Evolutionary conservation across 2,888 invertebrate genomes (phyloP).

Genomic region (Limnephilus marmoratus): DNA sequence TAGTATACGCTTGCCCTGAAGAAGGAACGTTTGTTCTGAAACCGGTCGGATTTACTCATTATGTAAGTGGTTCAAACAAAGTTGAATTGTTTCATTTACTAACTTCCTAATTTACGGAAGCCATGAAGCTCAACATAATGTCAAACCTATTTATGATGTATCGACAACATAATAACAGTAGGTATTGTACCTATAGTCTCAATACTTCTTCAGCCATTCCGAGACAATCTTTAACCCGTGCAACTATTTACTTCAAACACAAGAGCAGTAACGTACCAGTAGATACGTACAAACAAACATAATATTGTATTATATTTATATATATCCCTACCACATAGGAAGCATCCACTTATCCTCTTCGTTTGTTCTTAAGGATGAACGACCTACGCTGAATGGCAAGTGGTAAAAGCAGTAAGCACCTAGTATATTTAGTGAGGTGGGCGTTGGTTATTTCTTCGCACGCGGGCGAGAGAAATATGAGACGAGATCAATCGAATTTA

Average conservation of each 20-base stretch:
- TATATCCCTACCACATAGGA: neutral
- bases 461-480: neutral
- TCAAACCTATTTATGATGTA: neutral
- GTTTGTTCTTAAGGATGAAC: neutral
- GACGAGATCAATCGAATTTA: neutral
- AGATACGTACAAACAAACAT: neutral
- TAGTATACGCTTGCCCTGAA: no score
- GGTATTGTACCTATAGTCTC: neutral
- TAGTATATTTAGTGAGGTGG: neutral
- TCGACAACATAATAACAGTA: neutral
- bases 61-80: no score
- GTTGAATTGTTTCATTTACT: no score
- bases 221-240: neutral
- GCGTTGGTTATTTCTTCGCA: neutral
- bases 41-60: no score
- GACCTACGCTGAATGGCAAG: neutral
- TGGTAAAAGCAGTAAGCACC: neutral
- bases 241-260: neutral
- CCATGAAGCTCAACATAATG: neutral
- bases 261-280: neutral
- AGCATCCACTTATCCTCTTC: neutral
- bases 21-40: no score
- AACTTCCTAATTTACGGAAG: neutral
- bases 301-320: neutral
- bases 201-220: neutral